Conservation (phyloP, 2,113 vertebrate genomes). For the Ophthalmolycus amberensis region DNA sequence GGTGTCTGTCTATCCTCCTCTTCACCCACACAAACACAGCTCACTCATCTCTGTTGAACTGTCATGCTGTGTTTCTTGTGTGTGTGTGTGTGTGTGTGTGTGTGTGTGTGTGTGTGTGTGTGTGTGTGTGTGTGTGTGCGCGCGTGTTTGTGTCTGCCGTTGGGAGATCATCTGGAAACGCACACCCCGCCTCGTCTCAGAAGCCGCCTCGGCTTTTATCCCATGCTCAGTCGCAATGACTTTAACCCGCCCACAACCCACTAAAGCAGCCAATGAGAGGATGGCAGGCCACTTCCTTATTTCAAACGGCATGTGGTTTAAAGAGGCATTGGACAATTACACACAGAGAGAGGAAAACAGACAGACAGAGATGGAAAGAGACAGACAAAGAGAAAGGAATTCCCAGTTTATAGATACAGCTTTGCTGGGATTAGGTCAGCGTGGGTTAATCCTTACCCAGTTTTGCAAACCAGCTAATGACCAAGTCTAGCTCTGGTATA, state of each 20-base stretch:
- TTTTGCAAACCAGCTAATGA: background rate
- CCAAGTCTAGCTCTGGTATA: background rate
- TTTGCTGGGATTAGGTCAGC: conserved; percentile 10
- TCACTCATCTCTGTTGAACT: conserved; percentile 50
- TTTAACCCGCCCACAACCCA: conserved; percentile 61
- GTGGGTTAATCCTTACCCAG: background rate
- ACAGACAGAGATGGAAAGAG: conserved; percentile 14
- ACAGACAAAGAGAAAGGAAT: conserved; percentile 41
- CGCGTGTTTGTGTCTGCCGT: conserved; percentile 8
- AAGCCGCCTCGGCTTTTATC: conserved; percentile 61
- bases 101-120: conserved; percentile 24
- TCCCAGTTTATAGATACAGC: background rate
- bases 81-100: conserved; percentile 24
- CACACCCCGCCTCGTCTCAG: conserved; percentile 44
- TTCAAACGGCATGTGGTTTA: conserved; percentile 73
- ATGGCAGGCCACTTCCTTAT: conserved; percentile 69
- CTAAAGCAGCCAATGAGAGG: conserved; percentile 76
- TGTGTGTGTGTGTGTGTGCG: background rate
- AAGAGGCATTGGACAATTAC: conserved; percentile 71
- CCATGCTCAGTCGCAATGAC: conserved; percentile 31
- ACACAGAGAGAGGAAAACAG: conserved; percentile 19
- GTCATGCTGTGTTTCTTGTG: conserved; percentile 40
- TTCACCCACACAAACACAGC: conserved; percentile 55
- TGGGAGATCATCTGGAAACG: conserved; percentile 56
- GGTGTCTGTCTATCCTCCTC: conserved; percentile 34